phyloP scores from a whole-genome alignment of 2,113 vertebrate species.

The Cheilinus undulatus region DNA sequence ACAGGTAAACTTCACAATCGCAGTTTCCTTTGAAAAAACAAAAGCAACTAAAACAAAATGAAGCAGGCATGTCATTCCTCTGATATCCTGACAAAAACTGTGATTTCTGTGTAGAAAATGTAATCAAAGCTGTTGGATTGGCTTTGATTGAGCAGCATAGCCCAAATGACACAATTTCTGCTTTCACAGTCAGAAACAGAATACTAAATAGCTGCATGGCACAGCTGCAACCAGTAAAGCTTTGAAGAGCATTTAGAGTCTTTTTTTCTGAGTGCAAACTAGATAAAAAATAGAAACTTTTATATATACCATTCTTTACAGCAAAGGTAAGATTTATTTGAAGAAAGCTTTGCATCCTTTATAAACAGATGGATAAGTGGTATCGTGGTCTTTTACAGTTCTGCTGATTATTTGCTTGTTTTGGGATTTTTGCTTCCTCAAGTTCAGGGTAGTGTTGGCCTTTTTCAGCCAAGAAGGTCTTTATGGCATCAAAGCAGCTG shows the following conservation, averaged over 20 bases:
- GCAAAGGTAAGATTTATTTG: not conserved
- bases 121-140: constrained; percentile 57
- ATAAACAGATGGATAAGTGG: not conserved
- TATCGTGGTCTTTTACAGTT: not conserved
- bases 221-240: constrained; percentile 28
- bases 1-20: constrained; percentile 44
- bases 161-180: constrained; percentile 46
- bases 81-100: constrained; percentile 26
- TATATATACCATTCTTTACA: too few relatives aligned
- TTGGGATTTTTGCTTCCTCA: too few relatives aligned
- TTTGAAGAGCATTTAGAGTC: constrained; percentile 46
- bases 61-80: not conserved
- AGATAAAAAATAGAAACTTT: not conserved
- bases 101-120: constrained; percentile 50
- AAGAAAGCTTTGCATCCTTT: not conserved
- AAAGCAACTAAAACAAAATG: constrained; percentile 24
- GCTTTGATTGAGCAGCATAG: constrained; percentile 53
- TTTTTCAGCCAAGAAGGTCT: too few relatives aligned
- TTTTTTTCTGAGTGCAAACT: constrained; percentile 1
- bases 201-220: constrained; percentile 44
- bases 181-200: constrained; percentile 47
- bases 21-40: constrained; percentile 44
- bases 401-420: not conserved
- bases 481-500: too few relatives aligned
- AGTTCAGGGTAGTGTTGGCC: too few relatives aligned